Evolutionary conservation across 2,888 invertebrate species (phyloP), one percentile per base, ranked within the genome.

Genomic region (Entomobrya proxima): DNA sequence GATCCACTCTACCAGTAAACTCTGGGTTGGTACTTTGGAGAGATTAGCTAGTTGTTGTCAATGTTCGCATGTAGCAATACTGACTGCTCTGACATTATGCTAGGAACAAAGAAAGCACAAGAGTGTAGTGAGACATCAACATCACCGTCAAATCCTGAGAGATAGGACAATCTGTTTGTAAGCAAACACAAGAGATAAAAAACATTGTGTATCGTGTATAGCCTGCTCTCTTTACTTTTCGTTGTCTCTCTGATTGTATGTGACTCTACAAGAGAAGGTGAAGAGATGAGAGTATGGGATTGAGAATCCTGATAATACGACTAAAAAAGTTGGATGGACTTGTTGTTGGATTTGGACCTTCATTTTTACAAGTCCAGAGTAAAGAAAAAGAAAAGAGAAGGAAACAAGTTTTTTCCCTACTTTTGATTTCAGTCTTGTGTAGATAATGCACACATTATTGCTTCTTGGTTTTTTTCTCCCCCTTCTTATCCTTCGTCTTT

Each of bases 331-430:
- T n/a, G n/a, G n/a, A n/a, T n/a, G n/a, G n/a, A 69, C 69, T 69
- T 67, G 35, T 69, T 37, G 69, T 55, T 80, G 80, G 52, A 67
- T 52, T 80, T 79, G 32, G 52, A 67, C 67, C 21, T 67, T 79
- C 67, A 79, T 58, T 80, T 55, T 18, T 80, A 58, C 55, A 72
- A 50, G 50, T 79, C 79, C 79, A 55, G 85, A 52, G 85, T 27
- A 37, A 21, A 11, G n/a, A 18, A 21, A 18, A n/a, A 52, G 11
- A 18, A 4, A 61, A 18, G 18, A 72, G 79, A 61, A 55, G 74
- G 72, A 86, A 86, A 86, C 82, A 74, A 83, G 79, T 81, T 86
- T 86, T 86, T 82, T 78, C 75, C 52, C 44, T 27, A 67, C 55
- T 74, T 78, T 67, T 84, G 69, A 44, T 69, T 61, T 77, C 77